A percentile compares a stretch with the other conserved stretches of the same genome.
These are phyloP conservation scores for Uria aalge DNA, from an alignment of 2,113 vertebrate species.

Conservation along the genomic window DNA sequence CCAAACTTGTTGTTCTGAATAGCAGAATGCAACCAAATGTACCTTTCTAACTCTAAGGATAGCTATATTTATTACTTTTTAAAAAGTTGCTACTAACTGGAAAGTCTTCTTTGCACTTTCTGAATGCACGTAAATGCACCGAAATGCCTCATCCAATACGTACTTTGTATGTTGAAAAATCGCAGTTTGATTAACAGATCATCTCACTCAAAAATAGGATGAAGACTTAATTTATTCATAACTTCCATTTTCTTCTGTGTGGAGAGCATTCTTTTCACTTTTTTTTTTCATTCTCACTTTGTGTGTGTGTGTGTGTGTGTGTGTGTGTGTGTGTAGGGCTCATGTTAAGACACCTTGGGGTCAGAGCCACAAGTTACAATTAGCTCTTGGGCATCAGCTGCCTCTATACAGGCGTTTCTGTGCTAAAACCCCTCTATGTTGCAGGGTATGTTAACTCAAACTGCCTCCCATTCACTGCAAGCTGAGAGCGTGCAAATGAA, in stretches of 20 bases:
- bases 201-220: neutral
- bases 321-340: neutral
- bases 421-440: neutral
- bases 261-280: neutral
- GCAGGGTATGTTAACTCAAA: neutral
- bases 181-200: neutral
- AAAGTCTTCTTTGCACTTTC: neutral
- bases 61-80: neutral
- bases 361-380: neutral
- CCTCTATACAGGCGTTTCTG: neutral
- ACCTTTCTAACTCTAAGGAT: neutral
- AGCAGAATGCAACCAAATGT: neutral
- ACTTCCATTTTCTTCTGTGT: neutral
- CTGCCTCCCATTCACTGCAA: neutral
- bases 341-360: fast-evolving
- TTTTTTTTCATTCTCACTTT: neutral
- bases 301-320: neutral
- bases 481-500: neutral
- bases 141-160: neutral
- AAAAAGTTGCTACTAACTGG: neutral
- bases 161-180: neutral
- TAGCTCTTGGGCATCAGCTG: neutral
- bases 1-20: neutral
- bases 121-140: neutral
- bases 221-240: neutral